phyloP scores from a whole-genome alignment of 2,113 vertebrate genomes.

The Trochalopteron elliotii region DNA sequence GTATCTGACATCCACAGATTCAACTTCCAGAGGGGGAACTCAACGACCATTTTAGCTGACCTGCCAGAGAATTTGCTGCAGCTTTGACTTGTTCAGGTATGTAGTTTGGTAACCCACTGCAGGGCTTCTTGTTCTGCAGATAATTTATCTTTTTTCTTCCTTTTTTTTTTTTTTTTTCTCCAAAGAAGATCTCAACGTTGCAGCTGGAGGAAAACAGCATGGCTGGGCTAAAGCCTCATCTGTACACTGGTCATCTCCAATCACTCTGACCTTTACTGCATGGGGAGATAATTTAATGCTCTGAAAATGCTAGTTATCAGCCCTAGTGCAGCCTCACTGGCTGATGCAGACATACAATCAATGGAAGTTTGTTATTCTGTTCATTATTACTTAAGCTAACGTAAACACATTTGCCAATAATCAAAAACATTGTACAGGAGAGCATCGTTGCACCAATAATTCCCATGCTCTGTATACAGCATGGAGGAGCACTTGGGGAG shows the following conservation, averaged over 20 bases:
- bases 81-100: background rate
- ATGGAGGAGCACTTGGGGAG: fast-evolving
- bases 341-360: background rate
- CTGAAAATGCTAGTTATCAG: background rate
- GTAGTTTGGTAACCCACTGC: background rate
- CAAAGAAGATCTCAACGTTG: fast-evolving
- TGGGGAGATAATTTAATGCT: background rate
- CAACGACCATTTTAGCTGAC: fast-evolving
- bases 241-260: background rate
- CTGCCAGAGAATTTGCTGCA: background rate
- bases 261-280: background rate
- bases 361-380: background rate
- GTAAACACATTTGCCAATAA: background rate
- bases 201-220: background rate
- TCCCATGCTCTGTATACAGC: background rate
- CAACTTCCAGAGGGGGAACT: background rate
- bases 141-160: background rate
- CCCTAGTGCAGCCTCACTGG: background rate
- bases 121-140: background rate
- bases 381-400: background rate
- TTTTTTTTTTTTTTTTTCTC: background rate
- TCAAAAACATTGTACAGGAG: background rate
- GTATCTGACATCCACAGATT: fast-evolving
- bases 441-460: fast-evolving
- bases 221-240: background rate